Percentiles rank a stretch among this genome's conserved stretches.
Evolutionary conservation across 1,140 invertebrate genomes (phyloP).

Genomic region (Pemphigus obesinymphae): DNA sequence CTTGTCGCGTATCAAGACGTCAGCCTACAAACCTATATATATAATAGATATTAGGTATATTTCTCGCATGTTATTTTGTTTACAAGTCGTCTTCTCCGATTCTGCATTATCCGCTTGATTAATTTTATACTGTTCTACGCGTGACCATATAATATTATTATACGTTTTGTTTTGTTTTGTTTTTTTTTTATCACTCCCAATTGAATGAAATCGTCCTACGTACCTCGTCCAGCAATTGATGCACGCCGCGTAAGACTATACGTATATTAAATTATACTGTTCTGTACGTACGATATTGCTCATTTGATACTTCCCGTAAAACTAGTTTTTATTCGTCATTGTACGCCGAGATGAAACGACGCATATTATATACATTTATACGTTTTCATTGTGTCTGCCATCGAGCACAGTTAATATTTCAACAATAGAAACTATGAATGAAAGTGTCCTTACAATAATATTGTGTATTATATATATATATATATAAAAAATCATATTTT

Average conservation of each 20-base stretch:
- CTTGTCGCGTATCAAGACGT: background rate
- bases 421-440: background rate
- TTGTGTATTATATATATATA: too few species aligned
- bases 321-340: constrained; percentile 7
- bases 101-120: background rate
- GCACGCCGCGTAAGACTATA: background rate
- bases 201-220: background rate
- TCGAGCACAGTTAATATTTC: background rate
- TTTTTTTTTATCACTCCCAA: background rate
- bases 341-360: background rate
- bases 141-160: background rate
- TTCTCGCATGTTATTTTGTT: background rate
- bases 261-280: background rate
- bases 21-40: background rate
- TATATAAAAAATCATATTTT: too few species aligned
- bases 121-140: background rate
- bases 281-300: background rate
- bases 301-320: constrained; percentile 24
- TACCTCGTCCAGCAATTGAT: background rate
- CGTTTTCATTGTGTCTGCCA: background rate
- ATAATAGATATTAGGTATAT: background rate
- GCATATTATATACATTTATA: background rate
- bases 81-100: background rate
- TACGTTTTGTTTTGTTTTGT: background rate
- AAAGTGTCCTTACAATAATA: background rate